Conservation (phyloP, 2,113 vertebrate species). For the Terrapene triunguis region DNA sequence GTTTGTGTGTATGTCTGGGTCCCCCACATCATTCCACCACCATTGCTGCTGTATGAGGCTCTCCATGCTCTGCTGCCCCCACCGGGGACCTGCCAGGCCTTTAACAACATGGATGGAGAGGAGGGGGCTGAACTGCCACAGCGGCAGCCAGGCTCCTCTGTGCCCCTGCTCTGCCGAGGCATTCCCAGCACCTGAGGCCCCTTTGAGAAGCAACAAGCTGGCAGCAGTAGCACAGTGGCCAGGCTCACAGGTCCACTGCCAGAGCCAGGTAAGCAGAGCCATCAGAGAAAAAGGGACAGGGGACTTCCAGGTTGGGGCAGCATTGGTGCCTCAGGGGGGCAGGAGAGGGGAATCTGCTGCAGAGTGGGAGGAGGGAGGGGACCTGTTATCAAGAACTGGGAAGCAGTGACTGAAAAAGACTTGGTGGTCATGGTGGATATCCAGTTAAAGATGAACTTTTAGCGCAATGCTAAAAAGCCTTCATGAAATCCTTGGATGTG, state of each 20-base stretch:
- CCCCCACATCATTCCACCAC: not conserved
- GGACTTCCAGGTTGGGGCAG: not conserved
- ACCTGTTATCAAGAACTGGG: not conserved
- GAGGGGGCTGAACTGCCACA: not conserved
- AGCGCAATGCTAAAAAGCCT: too few species aligned
- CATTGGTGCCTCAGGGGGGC: not conserved
- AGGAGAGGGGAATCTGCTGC: not conserved
- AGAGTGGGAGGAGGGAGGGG: too few species aligned
- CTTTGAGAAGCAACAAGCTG: not conserved
- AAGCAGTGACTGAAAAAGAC: too few species aligned
- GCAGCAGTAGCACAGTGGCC: not conserved
- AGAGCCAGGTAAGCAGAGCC: not conserved
- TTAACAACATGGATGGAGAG: not conserved
- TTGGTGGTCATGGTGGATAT: too few species aligned
- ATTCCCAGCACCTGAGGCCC: too few species aligned
- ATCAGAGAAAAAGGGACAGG: not conserved
- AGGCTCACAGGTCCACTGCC: not conserved
- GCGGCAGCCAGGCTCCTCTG: not conserved
- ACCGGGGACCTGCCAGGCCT: not conserved
- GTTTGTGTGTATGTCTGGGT: not conserved
- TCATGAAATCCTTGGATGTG: too few species aligned
- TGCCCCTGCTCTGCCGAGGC: not conserved
- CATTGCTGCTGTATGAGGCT: not conserved
- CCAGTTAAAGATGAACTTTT: too few species aligned
- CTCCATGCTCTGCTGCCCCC: not conserved